phyloP scores from a whole-genome alignment of 1,140 invertebrate genomes.

The Drosophila nigrodunni region DNA sequence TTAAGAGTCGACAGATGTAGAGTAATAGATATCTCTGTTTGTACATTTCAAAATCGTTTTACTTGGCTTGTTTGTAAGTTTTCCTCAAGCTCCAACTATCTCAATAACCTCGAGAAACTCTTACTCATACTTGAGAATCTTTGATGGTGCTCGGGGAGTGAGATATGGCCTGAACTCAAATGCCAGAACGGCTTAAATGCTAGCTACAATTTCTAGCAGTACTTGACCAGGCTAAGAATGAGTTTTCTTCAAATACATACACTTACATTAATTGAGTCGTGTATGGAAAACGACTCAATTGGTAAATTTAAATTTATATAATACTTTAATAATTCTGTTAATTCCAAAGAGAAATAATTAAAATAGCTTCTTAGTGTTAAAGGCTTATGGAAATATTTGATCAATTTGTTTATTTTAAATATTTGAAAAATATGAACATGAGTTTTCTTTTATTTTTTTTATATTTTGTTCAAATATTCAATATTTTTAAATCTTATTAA shows the following conservation, averaged over 20 bases:
- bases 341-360: neutral
- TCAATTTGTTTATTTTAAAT: neutral
- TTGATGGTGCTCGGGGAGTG: neutral
- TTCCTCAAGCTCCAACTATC: neutral
- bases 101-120: conserved; percentile 6
- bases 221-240: conserved; percentile 13
- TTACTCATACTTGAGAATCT: conserved; percentile 11
- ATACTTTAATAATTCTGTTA: neutral
- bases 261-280: neutral
- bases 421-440: no score
- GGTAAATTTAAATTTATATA: no score
- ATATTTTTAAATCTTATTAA: neutral
- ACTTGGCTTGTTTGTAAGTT: conserved; percentile 3
- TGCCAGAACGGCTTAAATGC: conserved; percentile 40
- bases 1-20: neutral
- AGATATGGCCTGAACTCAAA: conserved; percentile 18
- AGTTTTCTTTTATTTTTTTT: no score
- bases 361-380: no score
- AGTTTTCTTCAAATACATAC: conserved; percentile 33
- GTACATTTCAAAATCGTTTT: conserved; percentile 36
- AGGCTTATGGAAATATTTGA: no score
- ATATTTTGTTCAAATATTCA: no score
- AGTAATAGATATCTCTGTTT: conserved; percentile 45
- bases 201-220: conserved; percentile 34
- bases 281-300: no score